phyloP scores from a whole-genome alignment of 2,797 vertebrate genomes.

The Acanthurus leucopareius region DNA sequence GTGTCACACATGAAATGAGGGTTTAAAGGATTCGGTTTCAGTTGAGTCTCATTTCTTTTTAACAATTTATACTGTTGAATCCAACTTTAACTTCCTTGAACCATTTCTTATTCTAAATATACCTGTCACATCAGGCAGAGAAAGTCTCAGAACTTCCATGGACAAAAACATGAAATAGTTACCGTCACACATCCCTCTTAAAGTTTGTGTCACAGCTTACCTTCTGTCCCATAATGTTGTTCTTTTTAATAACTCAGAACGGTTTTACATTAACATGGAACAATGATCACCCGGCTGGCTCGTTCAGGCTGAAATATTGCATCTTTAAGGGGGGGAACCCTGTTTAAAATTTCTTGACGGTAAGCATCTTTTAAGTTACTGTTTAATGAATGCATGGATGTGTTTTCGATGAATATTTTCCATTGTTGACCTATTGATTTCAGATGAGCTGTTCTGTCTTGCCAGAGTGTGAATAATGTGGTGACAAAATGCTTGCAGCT shows the following conservation, averaged over 20 bases:
- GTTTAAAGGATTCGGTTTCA: conserved; percentile 22
- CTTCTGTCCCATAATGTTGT: not conserved
- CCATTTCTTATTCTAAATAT: not conserved
- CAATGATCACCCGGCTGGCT: not conserved
- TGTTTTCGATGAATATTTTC: conserved; percentile 17
- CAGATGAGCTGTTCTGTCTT: conserved; percentile 37
- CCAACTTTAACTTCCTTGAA: not conserved
- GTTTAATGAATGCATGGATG: conserved; percentile 13
- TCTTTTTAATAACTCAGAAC: conserved; percentile 1
- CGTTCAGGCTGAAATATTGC: not conserved
- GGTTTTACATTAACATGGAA: conserved; percentile 5
- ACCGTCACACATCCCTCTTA: not conserved
- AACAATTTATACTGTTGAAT: not conserved
- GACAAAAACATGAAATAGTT: not conserved
- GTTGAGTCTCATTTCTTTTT: not conserved
- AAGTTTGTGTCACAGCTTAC: conserved; percentile 1
- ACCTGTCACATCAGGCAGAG: not conserved
- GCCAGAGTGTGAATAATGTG: conserved; percentile 56
- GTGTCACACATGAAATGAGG: conserved; percentile 39
- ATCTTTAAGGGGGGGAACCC: conserved; percentile 5
- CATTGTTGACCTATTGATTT: conserved; percentile 55
- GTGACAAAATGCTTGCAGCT: conserved; percentile 59
- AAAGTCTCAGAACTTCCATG: not conserved
- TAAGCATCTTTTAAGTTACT: not conserved
- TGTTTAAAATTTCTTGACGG: not conserved